A percentile compares a stretch with the other conserved stretches of the same genome.
Evolutionary conservation across 1,140 invertebrate genomes (phyloP).

Genomic region (Aporrectodea caliginosa): DNA sequence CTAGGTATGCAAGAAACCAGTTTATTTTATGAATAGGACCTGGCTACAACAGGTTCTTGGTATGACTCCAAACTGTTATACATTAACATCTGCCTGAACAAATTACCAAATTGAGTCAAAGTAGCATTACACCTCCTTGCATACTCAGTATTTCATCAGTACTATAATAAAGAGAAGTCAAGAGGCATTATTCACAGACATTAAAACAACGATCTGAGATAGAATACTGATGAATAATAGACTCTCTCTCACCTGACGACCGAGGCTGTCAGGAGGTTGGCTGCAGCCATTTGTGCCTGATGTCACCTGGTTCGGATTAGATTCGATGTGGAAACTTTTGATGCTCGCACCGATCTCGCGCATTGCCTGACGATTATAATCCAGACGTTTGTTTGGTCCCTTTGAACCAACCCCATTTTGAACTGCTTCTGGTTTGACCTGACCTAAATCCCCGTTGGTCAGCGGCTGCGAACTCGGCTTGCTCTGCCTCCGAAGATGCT

Average conservation of each 20-base stretch:
- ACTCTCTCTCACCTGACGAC: background rate
- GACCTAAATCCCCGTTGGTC: background rate
- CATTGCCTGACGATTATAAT: background rate
- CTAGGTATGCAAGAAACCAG: too few species aligned
- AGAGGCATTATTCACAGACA: too few species aligned
- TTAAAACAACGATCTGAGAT: too few species aligned
- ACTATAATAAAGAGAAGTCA: too few species aligned
- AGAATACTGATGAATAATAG: too few species aligned
- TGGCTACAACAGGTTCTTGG: too few species aligned
- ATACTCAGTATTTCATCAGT: too few species aligned
- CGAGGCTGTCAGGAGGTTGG: background rate
- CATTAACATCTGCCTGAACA: too few species aligned
- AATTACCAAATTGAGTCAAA: too few species aligned
- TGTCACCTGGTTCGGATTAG: background rate
- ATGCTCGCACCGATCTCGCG: background rate
- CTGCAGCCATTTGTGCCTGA: background rate
- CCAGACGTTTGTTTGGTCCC: background rate
- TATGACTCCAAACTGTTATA: too few species aligned
- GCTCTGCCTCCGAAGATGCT: background rate
- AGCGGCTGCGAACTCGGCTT: background rate
- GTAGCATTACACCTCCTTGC: too few species aligned
- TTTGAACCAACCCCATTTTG: background rate
- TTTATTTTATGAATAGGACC: too few species aligned
- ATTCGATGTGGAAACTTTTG: background rate
- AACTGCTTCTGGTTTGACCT: background rate